Evolutionary conservation across 2,113 vertebrate genomes (phyloP).

Genomic region (Tiliqua scincoides): DNA sequence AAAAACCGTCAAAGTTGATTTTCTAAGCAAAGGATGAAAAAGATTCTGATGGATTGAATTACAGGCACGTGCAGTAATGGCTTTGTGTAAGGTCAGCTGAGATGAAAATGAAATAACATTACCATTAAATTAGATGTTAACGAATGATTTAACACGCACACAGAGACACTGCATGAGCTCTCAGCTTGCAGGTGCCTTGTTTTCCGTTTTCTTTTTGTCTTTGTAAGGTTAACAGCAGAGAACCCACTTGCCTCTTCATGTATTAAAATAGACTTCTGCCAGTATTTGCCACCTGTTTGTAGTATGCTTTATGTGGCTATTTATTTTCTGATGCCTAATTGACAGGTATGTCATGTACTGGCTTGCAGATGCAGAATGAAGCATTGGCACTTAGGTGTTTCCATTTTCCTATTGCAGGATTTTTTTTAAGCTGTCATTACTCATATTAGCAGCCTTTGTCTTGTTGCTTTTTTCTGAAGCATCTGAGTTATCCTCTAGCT

Average conservation of each 20-base stretch:
- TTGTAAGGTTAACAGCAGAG: neutral
- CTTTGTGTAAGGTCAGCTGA: neutral
- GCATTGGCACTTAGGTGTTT: neutral
- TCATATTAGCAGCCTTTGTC: neutral
- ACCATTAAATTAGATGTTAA: neutral
- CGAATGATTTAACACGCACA: neutral
- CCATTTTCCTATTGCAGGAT: neutral
- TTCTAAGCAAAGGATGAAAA: neutral
- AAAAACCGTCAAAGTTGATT: neutral
- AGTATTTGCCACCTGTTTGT: neutral
- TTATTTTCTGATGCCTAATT: neutral
- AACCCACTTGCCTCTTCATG: neutral
- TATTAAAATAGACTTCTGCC: rapidly evolving
- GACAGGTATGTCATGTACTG: neutral
- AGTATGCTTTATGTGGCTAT: neutral
- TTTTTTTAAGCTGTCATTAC: neutral
- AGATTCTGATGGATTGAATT: conserved; percentile 2
- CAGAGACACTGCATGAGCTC: rapidly evolving
- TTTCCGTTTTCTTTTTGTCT: conserved; percentile 1
- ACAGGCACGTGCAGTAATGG: neutral
- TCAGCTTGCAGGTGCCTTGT: neutral
- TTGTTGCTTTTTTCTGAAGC: neutral
- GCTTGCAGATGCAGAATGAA: neutral
- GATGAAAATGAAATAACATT: conserved; percentile 15
- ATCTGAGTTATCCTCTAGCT: neutral